Percentiles rank a stretch among this genome's conserved stretches.
Evolutionary conservation across 2,797 vertebrate species (phyloP).

Genomic region (Danio jaintianensis): DNA sequence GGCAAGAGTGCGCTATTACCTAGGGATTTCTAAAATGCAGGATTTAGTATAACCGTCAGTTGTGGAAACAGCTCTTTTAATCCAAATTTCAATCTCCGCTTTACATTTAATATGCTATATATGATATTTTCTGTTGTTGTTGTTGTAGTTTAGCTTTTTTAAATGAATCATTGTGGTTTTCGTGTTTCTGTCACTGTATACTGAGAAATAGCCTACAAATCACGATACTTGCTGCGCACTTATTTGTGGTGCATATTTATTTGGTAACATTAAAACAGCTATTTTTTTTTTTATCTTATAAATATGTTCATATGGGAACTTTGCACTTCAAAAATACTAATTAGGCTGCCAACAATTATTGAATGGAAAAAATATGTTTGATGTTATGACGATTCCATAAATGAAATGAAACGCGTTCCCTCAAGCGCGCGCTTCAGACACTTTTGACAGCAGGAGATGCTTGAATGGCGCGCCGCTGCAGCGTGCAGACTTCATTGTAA

Average conservation of each 20-base stretch:
- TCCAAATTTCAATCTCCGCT: neutral
- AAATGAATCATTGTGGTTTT: neutral
- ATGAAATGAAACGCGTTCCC: neutral
- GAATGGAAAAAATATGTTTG: neutral
- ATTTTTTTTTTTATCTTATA: neutral
- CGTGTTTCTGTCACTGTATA: too few relatives aligned
- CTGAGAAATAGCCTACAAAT: too few relatives aligned
- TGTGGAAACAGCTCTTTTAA: neutral
- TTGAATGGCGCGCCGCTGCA: slow-evolving; percentile 73
- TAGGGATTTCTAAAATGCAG: neutral
- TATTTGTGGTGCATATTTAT: too few relatives aligned
- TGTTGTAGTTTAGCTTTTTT: too few relatives aligned
- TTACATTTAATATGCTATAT: neutral
- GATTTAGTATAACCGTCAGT: slow-evolving; percentile 1
- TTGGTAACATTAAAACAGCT: too few relatives aligned
- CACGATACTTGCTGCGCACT: too few relatives aligned
- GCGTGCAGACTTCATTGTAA: slow-evolving; percentile 62
- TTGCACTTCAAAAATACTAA: neutral
- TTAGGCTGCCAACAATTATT: neutral
- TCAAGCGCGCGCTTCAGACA: neutral
- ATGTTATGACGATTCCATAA: neutral
- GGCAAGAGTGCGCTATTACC: slow-evolving; percentile 32
- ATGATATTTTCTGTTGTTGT: too few relatives aligned
- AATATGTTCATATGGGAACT: neutral
- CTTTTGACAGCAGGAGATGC: slow-evolving; percentile 62